These are phyloP conservation scores for Syngnathus scovelli DNA, from an alignment of 2,113 vertebrate species.

Conservation along the genomic window DNA sequence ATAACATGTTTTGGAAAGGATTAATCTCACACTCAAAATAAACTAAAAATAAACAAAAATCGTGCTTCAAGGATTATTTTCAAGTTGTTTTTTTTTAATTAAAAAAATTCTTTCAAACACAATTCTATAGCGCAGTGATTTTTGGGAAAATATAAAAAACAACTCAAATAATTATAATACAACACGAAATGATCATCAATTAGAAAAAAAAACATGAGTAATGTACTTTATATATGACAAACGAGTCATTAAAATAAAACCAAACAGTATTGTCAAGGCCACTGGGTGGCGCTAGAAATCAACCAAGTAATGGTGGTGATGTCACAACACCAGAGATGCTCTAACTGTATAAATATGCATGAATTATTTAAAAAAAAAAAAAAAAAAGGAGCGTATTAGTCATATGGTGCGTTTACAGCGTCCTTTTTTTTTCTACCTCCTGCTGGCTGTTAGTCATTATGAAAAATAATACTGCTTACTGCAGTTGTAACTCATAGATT, in stretches of 20 bases:
- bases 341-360: constrained; percentile 4
- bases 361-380: background rate
- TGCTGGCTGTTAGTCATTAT: background rate
- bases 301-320: constrained; percentile 26
- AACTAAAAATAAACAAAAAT: background rate
- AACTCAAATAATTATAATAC: constrained; percentile 13
- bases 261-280: constrained; percentile 48
- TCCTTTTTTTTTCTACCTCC: background rate
- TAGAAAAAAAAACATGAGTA: constrained; percentile 26
- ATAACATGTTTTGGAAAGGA: background rate
- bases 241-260: constrained; percentile 24
- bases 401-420: background rate
- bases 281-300: constrained; percentile 62
- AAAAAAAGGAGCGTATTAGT: background rate
- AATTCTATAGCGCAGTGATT: background rate
- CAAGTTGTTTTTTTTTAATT: background rate
- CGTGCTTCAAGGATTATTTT: background rate
- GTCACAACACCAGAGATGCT: constrained; percentile 8
- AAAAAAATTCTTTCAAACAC: background rate
- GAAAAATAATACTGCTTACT: background rate
- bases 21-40: background rate
- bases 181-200: constrained; percentile 21
- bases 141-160: constrained; percentile 21
- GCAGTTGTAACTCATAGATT: background rate
- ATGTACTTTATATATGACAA: constrained; percentile 31